A percentile compares a stretch with the other conserved stretches of the same genome.
phyloP scores from a whole-genome alignment of 2,113 vertebrate species.

The Artemisiospiza belli region DNA sequence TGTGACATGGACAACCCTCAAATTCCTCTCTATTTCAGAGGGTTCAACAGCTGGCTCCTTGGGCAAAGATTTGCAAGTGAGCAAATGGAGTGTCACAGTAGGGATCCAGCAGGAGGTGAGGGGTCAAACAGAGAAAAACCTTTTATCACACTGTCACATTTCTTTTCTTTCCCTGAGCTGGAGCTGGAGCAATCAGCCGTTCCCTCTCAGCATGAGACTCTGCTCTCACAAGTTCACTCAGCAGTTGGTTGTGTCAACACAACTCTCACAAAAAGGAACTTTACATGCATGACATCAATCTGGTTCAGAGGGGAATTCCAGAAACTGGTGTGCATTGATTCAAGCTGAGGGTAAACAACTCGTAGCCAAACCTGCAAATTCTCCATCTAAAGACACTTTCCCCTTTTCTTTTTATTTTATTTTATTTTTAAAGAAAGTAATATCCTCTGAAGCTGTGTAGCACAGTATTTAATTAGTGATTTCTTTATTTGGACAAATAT shows the following conservation, averaged over 20 bases:
- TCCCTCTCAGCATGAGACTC: conserved; percentile 63
- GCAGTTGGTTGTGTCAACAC: conserved; percentile 77
- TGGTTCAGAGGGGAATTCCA: conserved; percentile 42
- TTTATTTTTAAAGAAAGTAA: background rate
- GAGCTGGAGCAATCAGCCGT: conserved; percentile 50
- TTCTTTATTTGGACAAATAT: background rate
- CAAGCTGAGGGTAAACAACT: conserved; percentile 22
- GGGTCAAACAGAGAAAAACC: conserved; percentile 55
- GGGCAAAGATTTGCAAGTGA: conserved; percentile 13
- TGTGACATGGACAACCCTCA: background rate
- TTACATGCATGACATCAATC: conserved; percentile 46
- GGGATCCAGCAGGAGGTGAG: conserved; percentile 37
- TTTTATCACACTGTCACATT: conserved; percentile 66
- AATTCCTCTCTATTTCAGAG: background rate
- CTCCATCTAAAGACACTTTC: background rate
- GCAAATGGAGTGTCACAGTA: conserved; percentile 47
- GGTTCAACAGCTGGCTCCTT: background rate
- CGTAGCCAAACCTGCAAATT: background rate
- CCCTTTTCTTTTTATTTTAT: background rate
- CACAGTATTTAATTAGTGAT: background rate
- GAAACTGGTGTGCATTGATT: background rate
- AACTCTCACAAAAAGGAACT: conserved; percentile 59
- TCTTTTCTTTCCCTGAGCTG: conserved; percentile 48
- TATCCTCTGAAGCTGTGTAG: background rate
- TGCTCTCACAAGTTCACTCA: conserved; percentile 67